Conservation (phyloP, 2,113 vertebrate genomes). For the Ammodytes dubius region DNA sequence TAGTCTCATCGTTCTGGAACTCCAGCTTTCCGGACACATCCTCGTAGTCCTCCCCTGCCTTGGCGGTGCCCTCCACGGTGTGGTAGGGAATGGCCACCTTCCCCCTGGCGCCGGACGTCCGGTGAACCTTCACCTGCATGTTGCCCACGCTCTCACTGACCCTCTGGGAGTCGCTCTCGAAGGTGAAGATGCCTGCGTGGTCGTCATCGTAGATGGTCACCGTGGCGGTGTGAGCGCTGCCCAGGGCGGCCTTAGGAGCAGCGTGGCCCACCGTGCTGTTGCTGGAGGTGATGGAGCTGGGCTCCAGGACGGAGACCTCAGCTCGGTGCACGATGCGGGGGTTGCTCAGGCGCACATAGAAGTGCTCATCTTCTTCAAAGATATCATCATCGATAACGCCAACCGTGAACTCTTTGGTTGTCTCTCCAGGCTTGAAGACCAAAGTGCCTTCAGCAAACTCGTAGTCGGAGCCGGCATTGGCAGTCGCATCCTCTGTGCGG, state of each 20-base stretch:
- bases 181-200: constrained; percentile 90
- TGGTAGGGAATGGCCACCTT: constrained; percentile 88
- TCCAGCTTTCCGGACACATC: constrained; percentile 88
- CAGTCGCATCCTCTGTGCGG: constrained; percentile 88
- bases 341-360: constrained; percentile 89
- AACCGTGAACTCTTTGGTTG: constrained; percentile 85
- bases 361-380: constrained; percentile 90
- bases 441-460: constrained; percentile 89
- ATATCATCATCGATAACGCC: constrained; percentile 91
- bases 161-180: constrained; percentile 81
- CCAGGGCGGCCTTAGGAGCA: constrained; percentile 84
- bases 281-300: constrained; percentile 79
- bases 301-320: constrained; percentile 81
- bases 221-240: constrained; percentile 82
- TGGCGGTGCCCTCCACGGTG: constrained; percentile 87
- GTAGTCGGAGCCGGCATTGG: constrained; percentile 90
- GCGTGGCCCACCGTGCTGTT: constrained; percentile 79
- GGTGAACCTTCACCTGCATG: constrained; percentile 89
- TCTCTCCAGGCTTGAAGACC: constrained; percentile 88
- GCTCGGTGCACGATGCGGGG: constrained; percentile 83
- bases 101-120: constrained; percentile 88
- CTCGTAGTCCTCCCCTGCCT: constrained; percentile 88
- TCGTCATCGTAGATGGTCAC: constrained; percentile 91
- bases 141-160: constrained; percentile 89
- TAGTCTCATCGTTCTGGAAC: constrained; percentile 90